A percentile compares a stretch with the other conserved stretches of the same genome.
Evolutionary conservation across 2,888 invertebrate genomes (phyloP).

Genomic region (Stenoptilia bipunctidactyla): DNA sequence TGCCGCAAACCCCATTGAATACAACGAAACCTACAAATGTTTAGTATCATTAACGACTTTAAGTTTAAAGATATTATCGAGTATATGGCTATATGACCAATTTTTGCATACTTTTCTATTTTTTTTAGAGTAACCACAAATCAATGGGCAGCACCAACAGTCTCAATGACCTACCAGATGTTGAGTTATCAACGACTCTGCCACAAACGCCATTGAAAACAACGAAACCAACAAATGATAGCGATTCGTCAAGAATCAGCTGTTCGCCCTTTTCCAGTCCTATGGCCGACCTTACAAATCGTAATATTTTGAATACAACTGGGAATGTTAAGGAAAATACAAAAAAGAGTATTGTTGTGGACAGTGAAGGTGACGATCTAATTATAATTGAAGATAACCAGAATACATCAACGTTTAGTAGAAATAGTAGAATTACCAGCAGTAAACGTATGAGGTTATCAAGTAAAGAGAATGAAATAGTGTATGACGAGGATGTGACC

Average conservation of each 20-base stretch:
- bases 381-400: not conserved
- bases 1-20: no score
- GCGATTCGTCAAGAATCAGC: conserved; percentile 28
- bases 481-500: conserved; percentile 45
- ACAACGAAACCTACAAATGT: no score
- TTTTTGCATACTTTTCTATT: not conserved
- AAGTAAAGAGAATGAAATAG: conserved; percentile 21
- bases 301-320: no score
- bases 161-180: conserved; percentile 22
- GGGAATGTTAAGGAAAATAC: no score
- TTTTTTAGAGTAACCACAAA: conserved; percentile 24
- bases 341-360: conserved; percentile 16
- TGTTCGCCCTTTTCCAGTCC: conserved; percentile 51
- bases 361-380: conserved; percentile 6
- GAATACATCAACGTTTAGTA: no score
- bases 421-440: not conserved
- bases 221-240: not conserved
- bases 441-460: not conserved
- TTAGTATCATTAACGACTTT: no score
- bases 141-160: conserved; percentile 21
- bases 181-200: conserved; percentile 9
- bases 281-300: no score
- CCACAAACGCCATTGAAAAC: conserved; percentile 9
- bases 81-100: no score
- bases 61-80: no score